Evolutionary conservation across 2,797 vertebrate species (phyloP).

Genomic region (Hippopotamyrus pictus): DNA sequence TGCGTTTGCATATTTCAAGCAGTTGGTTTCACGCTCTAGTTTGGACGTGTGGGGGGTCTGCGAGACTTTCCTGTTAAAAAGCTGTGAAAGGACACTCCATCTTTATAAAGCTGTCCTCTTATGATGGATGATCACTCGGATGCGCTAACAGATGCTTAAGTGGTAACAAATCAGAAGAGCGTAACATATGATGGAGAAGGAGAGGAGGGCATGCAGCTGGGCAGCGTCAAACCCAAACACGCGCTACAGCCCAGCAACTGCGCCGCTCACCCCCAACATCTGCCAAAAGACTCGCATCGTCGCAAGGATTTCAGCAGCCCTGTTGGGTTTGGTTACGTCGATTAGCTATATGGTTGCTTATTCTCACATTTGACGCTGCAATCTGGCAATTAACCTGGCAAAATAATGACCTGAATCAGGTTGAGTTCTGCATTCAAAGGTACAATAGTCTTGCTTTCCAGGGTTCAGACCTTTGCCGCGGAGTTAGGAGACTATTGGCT

Average conservation of each 20-base stretch:
- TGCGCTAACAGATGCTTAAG: conserved; percentile 9
- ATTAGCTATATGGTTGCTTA: background rate
- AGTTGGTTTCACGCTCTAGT: background rate
- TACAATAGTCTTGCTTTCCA: background rate
- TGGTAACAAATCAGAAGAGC: conserved; percentile 7
- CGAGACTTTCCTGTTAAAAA: background rate
- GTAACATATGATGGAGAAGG: background rate
- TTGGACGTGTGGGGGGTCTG: background rate
- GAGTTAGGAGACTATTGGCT: background rate
- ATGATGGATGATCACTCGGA: conserved; percentile 4
- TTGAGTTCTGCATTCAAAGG: background rate
- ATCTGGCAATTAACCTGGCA: background rate
- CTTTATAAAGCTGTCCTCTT: conserved; percentile 12
- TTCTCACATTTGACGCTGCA: background rate
- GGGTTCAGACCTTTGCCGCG: background rate
- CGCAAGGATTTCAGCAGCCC: background rate
- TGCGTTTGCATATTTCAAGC: background rate
- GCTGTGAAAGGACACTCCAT: background rate
- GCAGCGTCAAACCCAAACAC: background rate
- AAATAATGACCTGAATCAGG: background rate
- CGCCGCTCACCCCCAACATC: background rate
- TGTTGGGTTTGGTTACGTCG: background rate
- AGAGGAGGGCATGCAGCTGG: background rate
- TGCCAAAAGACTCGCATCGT: background rate
- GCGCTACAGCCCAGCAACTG: background rate